Evolutionary conservation across 2,113 vertebrate genomes (phyloP).

Genomic region (Scophthalmus maximus): DNA sequence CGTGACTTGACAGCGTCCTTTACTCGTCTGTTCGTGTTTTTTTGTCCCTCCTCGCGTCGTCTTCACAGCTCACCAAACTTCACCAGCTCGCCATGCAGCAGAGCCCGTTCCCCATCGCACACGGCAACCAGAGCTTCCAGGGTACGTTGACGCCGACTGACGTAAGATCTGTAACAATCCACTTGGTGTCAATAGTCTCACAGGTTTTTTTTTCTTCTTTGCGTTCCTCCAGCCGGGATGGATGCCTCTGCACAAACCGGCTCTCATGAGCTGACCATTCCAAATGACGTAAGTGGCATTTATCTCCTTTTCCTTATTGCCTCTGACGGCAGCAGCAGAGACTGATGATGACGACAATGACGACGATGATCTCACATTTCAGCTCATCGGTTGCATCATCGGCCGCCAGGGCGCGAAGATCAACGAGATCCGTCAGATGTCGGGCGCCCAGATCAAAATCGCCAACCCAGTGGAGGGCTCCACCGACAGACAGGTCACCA

Average conservation of each 20-base stretch:
- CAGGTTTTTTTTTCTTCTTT: conserved; percentile 47
- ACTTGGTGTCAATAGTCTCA: conserved; percentile 17
- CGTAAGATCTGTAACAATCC: conserved; percentile 41
- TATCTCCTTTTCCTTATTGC: neutral
- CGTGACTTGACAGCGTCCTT: conserved; percentile 1
- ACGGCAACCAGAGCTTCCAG: conserved; percentile 96
- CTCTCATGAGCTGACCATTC: conserved; percentile 99
- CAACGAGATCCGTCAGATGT: conserved; percentile 99
- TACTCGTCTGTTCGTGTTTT: conserved; percentile 11
- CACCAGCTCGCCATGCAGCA: conserved; percentile 99
- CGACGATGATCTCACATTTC: neutral
- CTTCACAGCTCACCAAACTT: conserved; percentile 93
- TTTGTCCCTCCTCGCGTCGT: conserved; percentile 24
- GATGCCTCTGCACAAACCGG: conserved; percentile 97
- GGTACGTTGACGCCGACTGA: conserved; percentile 81
- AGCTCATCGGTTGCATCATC: conserved; percentile 99
- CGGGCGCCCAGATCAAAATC: conserved; percentile 99
- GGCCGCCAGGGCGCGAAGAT: conserved; percentile 98
- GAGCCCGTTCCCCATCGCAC: conserved; percentile 93
- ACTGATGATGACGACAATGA: too few relatives aligned
- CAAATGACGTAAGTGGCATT: conserved; percentile 92
- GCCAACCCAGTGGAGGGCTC: conserved; percentile 98
- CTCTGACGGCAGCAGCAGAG: too few relatives aligned
- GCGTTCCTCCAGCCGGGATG: conserved; percentile 85
- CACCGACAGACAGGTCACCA: conserved; percentile 97